Percentiles rank a stretch among this genome's conserved stretches.
Evolutionary conservation across 2,888 invertebrate species (phyloP).

Genomic region (Tipula lateralis): DNA sequence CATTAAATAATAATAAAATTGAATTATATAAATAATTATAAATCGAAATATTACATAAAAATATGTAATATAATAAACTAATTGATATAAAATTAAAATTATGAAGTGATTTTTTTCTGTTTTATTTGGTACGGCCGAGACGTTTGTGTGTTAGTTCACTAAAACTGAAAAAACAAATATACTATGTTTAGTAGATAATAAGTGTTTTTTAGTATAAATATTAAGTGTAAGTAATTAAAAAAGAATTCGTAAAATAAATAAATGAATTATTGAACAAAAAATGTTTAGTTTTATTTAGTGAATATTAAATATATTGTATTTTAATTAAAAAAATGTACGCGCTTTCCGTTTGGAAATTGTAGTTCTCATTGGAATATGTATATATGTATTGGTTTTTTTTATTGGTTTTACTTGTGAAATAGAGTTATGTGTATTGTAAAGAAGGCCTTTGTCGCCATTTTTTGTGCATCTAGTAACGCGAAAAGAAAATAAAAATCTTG

Average conservation of each 20-base stretch:
- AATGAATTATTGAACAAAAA: neutral
- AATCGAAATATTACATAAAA: neutral
- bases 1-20: neutral
- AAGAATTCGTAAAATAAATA: slow-evolving; percentile 7
- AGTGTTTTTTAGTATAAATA: slow-evolving; percentile 20
- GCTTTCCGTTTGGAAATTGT: slow-evolving; percentile 27
- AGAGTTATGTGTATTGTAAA: neutral
- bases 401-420: slow-evolving; percentile 11
- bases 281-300: slow-evolving; percentile 26
- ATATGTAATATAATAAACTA: neutral
- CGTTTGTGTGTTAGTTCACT: neutral
- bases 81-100: neutral
- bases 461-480: slow-evolving; percentile 27
- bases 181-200: neutral
- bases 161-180: slow-evolving; percentile 2
- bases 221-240: slow-evolving; percentile 28
- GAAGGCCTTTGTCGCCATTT: slow-evolving; percentile 30
- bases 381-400: slow-evolving; percentile 26
- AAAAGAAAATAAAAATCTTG: neutral
- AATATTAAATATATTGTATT: neutral
- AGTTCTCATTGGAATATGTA: slow-evolving; percentile 14
- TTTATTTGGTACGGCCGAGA: neutral
- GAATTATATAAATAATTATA: neutral
- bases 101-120: neutral
- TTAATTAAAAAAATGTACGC: slow-evolving; percentile 12